Evolutionary conservation across 2,797 vertebrate species (phyloP).

Genomic region (Propithecus perrieri): DNA sequence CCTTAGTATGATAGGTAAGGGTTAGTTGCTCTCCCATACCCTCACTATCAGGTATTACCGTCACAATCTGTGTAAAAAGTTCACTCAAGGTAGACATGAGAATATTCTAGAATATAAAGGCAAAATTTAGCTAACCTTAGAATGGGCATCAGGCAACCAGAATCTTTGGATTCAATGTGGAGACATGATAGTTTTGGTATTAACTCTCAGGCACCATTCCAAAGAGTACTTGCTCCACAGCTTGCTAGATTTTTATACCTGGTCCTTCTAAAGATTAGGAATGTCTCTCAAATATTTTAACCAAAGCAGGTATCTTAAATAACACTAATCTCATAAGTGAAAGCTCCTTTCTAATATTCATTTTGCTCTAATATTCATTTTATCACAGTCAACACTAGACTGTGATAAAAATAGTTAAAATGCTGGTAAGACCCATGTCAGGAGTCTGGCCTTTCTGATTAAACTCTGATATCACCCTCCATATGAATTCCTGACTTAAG

Average conservation of each 20-base stretch:
- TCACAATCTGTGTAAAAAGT: background rate
- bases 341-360: background rate
- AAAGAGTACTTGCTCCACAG: background rate
- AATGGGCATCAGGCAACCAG: background rate
- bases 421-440: background rate
- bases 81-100: background rate
- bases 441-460: constrained; percentile 35
- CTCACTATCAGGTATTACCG: background rate
- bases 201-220: background rate
- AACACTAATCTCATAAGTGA: constrained; percentile 15
- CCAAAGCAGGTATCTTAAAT: background rate
- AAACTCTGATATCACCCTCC: background rate
- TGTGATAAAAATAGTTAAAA: constrained; percentile 26
- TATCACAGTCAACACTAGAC: too few relatives aligned
- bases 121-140: background rate
- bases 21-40: background rate
- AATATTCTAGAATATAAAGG: constrained; percentile 26
- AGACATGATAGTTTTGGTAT: background rate
- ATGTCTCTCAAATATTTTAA: constrained; percentile 15
- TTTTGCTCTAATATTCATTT: too few relatives aligned
- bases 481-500: constrained; percentile 26
- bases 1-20: background rate
- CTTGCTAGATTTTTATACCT: background rate
- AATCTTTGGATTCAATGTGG: constrained; percentile 5
- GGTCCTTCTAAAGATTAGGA: background rate